phyloP scores from a whole-genome alignment of 2,113 vertebrate genomes.

The Lophura nycthemera region DNA sequence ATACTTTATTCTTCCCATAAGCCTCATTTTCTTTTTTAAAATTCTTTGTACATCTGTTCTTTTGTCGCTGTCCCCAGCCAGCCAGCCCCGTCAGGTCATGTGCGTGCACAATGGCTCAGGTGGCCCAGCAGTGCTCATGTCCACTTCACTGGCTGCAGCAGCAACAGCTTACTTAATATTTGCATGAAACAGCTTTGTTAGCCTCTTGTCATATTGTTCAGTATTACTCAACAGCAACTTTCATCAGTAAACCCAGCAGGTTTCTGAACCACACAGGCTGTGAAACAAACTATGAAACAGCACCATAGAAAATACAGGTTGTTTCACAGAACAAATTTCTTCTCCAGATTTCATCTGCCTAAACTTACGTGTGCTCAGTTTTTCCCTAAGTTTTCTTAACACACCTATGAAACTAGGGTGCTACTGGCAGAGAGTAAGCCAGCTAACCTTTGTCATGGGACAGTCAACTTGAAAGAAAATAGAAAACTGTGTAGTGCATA shows the following conservation, averaged over 20 bases:
- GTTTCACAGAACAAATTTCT: background rate
- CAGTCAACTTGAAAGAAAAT: background rate
- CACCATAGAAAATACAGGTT: background rate
- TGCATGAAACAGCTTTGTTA: background rate
- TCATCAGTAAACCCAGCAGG: background rate
- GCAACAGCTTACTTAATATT: background rate
- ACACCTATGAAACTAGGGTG: background rate
- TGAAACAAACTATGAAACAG: background rate
- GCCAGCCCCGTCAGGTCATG: rapidly evolving
- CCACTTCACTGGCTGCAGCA: background rate
- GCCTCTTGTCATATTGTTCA: background rate
- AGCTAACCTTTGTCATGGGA: background rate
- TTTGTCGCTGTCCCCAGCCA: background rate
- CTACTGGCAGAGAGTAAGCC: background rate
- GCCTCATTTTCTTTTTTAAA: background rate
- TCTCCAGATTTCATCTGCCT: background rate
- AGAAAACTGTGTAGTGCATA: rapidly evolving
- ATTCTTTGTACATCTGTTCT: background rate
- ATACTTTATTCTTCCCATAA: background rate
- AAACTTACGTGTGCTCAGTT: background rate
- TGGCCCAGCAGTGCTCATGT: rapidly evolving
- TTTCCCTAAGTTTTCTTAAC: background rate
- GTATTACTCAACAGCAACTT: background rate
- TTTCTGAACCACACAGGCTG: background rate
- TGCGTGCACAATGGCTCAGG: background rate